These are phyloP conservation scores for Gadus chalcogrammus DNA, from an alignment of 2,113 vertebrate species.

Conservation along the genomic window DNA sequence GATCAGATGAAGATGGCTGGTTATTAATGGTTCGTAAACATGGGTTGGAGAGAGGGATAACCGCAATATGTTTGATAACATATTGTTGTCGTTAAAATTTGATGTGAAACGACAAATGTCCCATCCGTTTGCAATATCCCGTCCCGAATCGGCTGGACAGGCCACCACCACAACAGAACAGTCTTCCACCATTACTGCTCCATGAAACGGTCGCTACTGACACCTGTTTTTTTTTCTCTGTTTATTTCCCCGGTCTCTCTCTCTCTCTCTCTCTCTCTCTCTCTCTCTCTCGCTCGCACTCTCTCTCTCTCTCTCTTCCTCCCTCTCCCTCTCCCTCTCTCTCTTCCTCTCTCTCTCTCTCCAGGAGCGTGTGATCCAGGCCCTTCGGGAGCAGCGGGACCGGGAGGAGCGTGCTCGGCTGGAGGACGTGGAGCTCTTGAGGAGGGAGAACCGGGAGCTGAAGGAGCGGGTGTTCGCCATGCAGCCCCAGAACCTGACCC, in stretches of 20 bases:
- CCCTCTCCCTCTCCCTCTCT: background rate
- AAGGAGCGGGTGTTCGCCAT: constrained; percentile 87
- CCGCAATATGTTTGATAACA: constrained; percentile 16
- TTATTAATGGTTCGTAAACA: constrained; percentile 21
- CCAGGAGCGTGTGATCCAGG: constrained; percentile 95
- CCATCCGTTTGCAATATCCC: no score
- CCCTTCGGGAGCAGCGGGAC: constrained; percentile 88
- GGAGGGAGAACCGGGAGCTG: constrained; percentile 92
- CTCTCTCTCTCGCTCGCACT: no score
- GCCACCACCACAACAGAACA: no score
- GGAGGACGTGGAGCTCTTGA: constrained; percentile 87
- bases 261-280: no score
- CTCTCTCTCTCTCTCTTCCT: no score
- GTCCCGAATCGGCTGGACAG: no score
- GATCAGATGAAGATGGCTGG: background rate
- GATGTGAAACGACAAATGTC: constrained; percentile 10
- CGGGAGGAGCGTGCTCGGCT: constrained; percentile 86
- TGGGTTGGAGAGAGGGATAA: constrained; percentile 28
- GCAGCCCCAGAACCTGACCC: constrained; percentile 61
- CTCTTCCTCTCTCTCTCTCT: background rate
- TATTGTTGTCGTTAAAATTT: background rate
- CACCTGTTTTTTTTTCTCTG: no score
- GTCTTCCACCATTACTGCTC: no score
- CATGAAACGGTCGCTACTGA: no score
- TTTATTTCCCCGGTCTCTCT: no score